Base-by-base conservation (phyloP, 2,113 vertebrate species). In the Marmota flaviventris region DNA sequence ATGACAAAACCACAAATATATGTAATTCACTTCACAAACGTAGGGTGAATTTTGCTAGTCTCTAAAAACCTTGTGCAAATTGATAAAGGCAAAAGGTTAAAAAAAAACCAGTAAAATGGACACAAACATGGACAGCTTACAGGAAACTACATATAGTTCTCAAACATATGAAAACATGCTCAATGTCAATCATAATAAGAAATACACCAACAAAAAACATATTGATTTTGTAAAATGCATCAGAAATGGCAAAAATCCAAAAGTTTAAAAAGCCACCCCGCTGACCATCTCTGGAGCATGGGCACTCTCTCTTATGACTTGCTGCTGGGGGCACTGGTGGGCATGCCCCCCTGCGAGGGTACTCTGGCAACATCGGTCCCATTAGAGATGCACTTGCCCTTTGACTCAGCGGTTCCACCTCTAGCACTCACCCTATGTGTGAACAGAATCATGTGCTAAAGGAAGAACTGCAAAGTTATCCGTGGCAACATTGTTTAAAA, bases 141-240 rank as follows among this genome's bases (percentile, higher is more conserved):
- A 94, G 16, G n/a, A 79, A 61, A 69, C 53, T 16, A 72, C 9
- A 56, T 3, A 13, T 34, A 48, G 24, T 72, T 53, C 76, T 63
- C 27, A 92, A 82, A 88, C 73, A 39, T 27, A 51, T 10, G n/a
- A 86, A 93, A 96, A 69, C 20, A 76, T 53, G 27, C 25, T 63
- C 78, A 85, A 12, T 32, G 20, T 77, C 79, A 85, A 51, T 78
- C 75, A 25, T 48, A 76, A 37, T 18, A 45, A 89, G 22, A 77
- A 93, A 72, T 24, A 53, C 10, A 56, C n/a, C 82, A 58, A 85
- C 81, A 58, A 61, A 93, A 91, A 73, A 4, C 37, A 56, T 34
- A 73, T 2, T 65, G 32, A 27, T 69, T 53, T 81, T 37, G 12
- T 20, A 1, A 85, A 65, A n/a, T 42, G 8, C 42, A 53, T 79